Percentiles rank a stretch among this genome's conserved stretches.
Conservation (phyloP, 2,888 invertebrate species). For the Eupithecia subfuscata region DNA sequence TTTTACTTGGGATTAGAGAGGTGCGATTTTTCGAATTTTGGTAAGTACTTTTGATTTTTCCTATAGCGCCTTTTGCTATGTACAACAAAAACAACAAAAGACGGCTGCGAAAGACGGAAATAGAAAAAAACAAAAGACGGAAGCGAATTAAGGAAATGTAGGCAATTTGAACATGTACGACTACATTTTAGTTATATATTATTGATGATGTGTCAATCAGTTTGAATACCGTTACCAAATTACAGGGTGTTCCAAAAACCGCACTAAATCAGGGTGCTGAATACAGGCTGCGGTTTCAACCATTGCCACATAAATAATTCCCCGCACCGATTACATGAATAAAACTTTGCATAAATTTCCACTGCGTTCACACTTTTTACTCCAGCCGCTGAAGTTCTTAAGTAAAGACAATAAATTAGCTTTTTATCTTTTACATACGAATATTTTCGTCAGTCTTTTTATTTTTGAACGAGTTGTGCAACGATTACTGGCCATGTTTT, state of each 20-base stretch:
- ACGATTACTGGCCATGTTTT: not conserved
- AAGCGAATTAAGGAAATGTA: too few relatives aligned
- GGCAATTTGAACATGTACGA: not conserved
- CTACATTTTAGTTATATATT: not conserved
- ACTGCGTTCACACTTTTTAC: conserved; percentile 43
- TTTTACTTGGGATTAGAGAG: not conserved
- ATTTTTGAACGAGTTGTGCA: not conserved
- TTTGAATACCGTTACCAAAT: not conserved
- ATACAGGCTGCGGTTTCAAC: conserved; percentile 18
- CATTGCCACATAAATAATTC: conserved; percentile 29
- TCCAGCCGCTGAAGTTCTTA: conserved; percentile 44
- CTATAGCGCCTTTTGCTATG: too few relatives aligned
- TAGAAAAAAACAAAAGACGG: not conserved
- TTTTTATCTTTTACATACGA: conserved; percentile 44
- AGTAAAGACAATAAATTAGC: conserved; percentile 46
- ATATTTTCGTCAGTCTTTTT: conserved; percentile 21
- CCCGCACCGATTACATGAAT: conserved; percentile 44
- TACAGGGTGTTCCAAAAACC: conserved; percentile 1
- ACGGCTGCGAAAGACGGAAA: not conserved
- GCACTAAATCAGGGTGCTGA: conserved; percentile 21
- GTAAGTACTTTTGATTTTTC: too few relatives aligned
- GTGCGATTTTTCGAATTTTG: not conserved
- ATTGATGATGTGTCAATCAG: not conserved
- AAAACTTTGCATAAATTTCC: conserved; percentile 49
- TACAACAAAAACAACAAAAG: not conserved